These are phyloP conservation scores for Todus mexicanus DNA, from an alignment of 2,797 vertebrate species.

Conservation along the genomic window DNA sequence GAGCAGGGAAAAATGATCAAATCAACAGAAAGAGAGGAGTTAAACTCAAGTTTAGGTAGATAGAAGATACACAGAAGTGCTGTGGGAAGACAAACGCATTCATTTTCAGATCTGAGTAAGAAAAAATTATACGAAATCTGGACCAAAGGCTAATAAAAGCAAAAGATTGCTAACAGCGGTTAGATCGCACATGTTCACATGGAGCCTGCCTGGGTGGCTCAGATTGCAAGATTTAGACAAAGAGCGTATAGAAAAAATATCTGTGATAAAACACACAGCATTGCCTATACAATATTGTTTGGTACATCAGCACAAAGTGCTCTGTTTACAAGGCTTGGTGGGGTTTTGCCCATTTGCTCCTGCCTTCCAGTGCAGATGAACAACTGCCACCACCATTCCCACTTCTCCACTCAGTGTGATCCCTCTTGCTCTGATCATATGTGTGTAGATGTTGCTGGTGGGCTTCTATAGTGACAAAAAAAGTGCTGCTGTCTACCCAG, in stretches of 20 bases:
- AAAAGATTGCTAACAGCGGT: background rate
- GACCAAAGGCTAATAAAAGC: slow-evolving; percentile 44
- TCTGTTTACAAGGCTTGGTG: background rate
- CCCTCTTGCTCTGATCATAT: too few relatives aligned
- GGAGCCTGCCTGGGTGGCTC: background rate
- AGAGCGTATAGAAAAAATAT: background rate
- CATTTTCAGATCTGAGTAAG: background rate
- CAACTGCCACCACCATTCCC: background rate
- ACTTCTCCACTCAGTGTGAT: background rate
- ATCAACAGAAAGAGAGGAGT: background rate
- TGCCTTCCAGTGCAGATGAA: background rate
- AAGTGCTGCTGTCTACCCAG: background rate
- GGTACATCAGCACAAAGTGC: background rate
- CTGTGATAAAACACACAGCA: background rate
- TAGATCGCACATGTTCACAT: background rate
- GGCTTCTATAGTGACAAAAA: background rate
- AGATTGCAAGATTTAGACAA: background rate
- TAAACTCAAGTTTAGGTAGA: background rate
- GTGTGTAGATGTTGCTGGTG: background rate
- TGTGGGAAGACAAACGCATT: slow-evolving; percentile 13
- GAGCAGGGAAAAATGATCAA: background rate
- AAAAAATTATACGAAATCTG: background rate
- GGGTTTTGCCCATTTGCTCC: background rate
- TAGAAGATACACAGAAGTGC: background rate
- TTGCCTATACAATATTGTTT: background rate